These are phyloP conservation scores for Valencia hispanica DNA, from an alignment of 2,797 vertebrate genomes.

Conservation along the genomic window DNA sequence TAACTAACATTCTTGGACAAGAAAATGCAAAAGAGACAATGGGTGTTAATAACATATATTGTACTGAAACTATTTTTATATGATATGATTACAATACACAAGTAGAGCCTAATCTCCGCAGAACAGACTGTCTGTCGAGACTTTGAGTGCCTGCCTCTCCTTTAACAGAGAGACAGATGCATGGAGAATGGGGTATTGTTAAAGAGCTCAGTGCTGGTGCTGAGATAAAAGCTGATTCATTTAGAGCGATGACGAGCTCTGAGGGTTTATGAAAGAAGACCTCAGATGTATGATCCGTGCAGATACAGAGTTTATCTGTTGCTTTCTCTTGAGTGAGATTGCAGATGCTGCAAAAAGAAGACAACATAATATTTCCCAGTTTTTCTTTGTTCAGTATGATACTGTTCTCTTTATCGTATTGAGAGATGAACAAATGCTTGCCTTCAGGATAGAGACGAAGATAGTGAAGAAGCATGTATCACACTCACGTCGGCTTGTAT, in stretches of 20 bases:
- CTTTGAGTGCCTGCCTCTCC: conserved; percentile 40
- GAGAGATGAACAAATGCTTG: background rate
- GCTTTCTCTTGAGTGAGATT: conserved; percentile 44
- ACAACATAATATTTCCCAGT: conserved; percentile 55
- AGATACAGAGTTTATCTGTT: conserved; percentile 42
- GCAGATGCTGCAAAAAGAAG: conserved; percentile 36
- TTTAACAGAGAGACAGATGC: conserved; percentile 47
- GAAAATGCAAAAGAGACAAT: background rate
- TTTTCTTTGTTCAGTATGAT: conserved; percentile 29
- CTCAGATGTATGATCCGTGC: conserved; percentile 35
- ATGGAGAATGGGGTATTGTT: conserved; percentile 64
- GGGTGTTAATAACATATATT: conserved; percentile 2
- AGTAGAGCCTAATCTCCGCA: conserved; percentile 52
- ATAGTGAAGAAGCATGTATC: conserved; percentile 6
- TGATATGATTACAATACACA: conserved; percentile 45
- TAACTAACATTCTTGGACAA: background rate
- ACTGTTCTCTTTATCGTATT: conserved; percentile 45
- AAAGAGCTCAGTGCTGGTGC: conserved; percentile 22
- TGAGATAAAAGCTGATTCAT: conserved; percentile 69
- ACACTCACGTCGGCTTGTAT: conserved; percentile 15
- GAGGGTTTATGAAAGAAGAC: conserved; percentile 55
- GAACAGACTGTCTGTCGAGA: conserved; percentile 52
- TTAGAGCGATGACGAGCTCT: conserved; percentile 43
- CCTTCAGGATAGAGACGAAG: conserved; percentile 13
- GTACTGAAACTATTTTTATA: conserved; percentile 35